phyloP scores from a whole-genome alignment of 2,113 vertebrate species.

The Lethenteron reissneri region DNA sequence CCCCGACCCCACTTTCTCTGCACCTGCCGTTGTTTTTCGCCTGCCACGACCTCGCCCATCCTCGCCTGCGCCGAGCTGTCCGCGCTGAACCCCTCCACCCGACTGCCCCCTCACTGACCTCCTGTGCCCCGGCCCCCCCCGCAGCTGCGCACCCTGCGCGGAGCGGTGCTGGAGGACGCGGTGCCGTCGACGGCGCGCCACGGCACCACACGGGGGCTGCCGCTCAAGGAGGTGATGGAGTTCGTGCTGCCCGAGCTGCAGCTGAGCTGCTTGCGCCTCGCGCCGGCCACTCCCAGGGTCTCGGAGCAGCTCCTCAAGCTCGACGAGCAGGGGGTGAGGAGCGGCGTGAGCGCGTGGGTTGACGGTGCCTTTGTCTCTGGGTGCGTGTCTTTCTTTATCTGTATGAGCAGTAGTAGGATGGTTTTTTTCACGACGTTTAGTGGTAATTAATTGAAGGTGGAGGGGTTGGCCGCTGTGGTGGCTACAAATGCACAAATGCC shows the following conservation, averaged over 20 bases:
- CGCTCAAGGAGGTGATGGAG: constrained; percentile 53
- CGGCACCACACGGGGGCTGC: constrained; percentile 48
- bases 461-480: no score
- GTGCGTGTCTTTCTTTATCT: neutral
- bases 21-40: no score
- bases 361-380: neutral
- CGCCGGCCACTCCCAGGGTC: constrained; percentile 46
- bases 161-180: constrained; percentile 53
- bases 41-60: no score
- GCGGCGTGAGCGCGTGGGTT: neutral
- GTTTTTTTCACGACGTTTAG: no score
- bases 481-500: no score
- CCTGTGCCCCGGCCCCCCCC: neutral
- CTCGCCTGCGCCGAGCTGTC: no score
- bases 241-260: constrained; percentile 54
- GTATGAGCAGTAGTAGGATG: neutral
- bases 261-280: constrained; percentile 45
- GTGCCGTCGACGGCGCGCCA: constrained; percentile 42
- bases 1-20: no score
- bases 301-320: constrained; percentile 77
- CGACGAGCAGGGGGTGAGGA: constrained; percentile 65
- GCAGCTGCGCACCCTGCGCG: constrained; percentile 57
- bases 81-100: no score
- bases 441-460: no score
- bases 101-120: no score